Evolutionary conservation across 2,888 invertebrate species (phyloP).

Genomic region (Caenorhabditis imperialis): DNA sequence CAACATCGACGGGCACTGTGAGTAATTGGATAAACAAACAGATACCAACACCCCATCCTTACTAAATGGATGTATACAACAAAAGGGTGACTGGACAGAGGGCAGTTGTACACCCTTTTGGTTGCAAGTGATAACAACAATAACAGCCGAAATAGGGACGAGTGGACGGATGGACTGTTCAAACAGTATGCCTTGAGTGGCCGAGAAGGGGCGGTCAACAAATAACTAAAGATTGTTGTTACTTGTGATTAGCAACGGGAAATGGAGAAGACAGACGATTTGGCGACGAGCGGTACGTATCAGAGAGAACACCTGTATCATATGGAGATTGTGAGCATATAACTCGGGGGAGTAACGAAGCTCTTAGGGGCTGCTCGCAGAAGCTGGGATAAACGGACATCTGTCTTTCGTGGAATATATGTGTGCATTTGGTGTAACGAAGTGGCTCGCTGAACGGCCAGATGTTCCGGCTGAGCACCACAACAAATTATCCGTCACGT

Average conservation of each 20-base stretch:
- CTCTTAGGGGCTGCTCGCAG: too few relatives aligned
- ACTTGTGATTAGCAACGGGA: slow-evolving; percentile 35
- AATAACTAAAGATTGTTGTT: slow-evolving; percentile 34
- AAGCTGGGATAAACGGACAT: slow-evolving; percentile 22
- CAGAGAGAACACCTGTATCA: slow-evolving; percentile 27
- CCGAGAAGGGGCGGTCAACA: slow-evolving; percentile 32
- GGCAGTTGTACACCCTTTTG: slow-evolving; percentile 7
- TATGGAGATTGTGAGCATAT: slow-evolving; percentile 16
- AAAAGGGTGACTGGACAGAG: slow-evolving; percentile 19
- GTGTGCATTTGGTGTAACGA: slow-evolving; percentile 22
- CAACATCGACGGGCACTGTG: slow-evolving; percentile 40
- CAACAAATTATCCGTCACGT: too few relatives aligned
- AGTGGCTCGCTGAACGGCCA: slow-evolving; percentile 8
- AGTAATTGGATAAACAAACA: slow-evolving; percentile 47
- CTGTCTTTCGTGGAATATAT: slow-evolving; percentile 29
- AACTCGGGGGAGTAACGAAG: too few relatives aligned
- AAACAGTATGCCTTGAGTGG: slow-evolving; percentile 30
- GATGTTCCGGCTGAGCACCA: slow-evolving; percentile 11
- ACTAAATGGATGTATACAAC: slow-evolving; percentile 16
- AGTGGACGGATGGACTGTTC: slow-evolving; percentile 16
- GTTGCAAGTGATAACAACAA: slow-evolving; percentile 35
- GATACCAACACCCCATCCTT: too few relatives aligned
- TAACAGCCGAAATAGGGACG: slow-evolving; percentile 12
- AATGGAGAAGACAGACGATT: slow-evolving; percentile 27
- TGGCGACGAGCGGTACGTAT: background rate